These are phyloP conservation scores for Lucilia sericata DNA, from an alignment of 1,140 invertebrate genomes.

Conservation along the genomic window DNA sequence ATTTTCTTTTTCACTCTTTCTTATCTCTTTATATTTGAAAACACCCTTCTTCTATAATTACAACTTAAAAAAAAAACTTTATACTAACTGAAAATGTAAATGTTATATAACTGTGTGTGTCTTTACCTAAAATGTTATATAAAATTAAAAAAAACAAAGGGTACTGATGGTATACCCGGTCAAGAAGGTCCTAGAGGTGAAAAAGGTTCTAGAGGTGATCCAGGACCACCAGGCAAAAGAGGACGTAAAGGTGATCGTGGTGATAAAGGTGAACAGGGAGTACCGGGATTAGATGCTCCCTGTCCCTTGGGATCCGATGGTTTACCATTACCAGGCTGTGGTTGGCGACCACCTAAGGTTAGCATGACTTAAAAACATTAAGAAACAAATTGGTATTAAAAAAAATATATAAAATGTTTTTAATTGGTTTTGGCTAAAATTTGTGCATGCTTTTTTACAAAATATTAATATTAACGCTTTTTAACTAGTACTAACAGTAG, in stretches of 20 bases:
- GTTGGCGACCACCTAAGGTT: conserved; percentile 90
- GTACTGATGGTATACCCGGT: conserved; percentile 92
- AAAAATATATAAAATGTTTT: neutral
- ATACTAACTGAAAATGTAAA: conserved; percentile 22
- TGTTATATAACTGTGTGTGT: conserved; percentile 45
- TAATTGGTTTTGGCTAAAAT: conserved; percentile 28
- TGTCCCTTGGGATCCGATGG: conserved; percentile 95
- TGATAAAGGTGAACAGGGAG: conserved; percentile 89
- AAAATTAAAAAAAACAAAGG: conserved; percentile 71
- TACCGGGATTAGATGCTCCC: conserved; percentile 95
- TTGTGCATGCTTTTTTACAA: neutral
- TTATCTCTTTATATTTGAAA: conserved; percentile 6
- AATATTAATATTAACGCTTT: conserved; percentile 11
- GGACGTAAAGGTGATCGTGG: conserved; percentile 92
- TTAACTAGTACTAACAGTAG: conserved; percentile 17
- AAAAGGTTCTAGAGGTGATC: conserved; percentile 87
- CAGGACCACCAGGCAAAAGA: conserved; percentile 87
- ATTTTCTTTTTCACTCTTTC: neutral
- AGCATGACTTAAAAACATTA: conserved; percentile 58
- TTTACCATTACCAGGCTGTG: conserved; percentile 92
- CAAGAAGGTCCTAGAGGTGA: conserved; percentile 85
- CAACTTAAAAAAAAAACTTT: neutral
- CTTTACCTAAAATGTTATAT: conserved; percentile 45
- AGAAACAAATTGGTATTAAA: neutral
- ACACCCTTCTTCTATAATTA: conserved; percentile 26